Base-by-base conservation (phyloP, 2,797 vertebrate species). In the Nannoperca australis region DNA sequence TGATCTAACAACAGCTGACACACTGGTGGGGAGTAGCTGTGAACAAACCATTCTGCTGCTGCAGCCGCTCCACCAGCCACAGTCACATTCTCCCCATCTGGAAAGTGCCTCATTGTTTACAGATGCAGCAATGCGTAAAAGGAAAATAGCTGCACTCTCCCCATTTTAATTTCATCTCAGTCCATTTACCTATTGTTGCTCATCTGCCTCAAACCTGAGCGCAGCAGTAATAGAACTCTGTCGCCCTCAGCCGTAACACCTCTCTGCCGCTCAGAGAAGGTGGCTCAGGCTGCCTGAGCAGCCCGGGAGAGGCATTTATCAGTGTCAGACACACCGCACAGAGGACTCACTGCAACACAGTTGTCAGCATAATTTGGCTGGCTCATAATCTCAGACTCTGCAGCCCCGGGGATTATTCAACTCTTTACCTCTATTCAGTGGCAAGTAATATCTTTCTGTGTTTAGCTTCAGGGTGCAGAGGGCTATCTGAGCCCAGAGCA, bases 281-380 rank as follows among this genome's bases (percentile, higher is more conserved):
- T 62, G 83, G 82, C 78, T 74, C 45, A 78, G 80, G 85, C 82
- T 76, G 86, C 79, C 78, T 59, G 82, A 86, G 77, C 83, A 79
- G 87, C 83, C 72, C 75, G 76, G 15, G 81, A 83, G 73, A 89
- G 73, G 78, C 86, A 91, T 93, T 92, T 93, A 94, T 92, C 93
- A 91, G 89, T 85, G 91, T 93, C 90, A 90, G 65, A 85, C 89
- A 90, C 85, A 67, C 82, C 10, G 59, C 79, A 67, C 76, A 65
- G 54, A 85, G 61, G 79, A 85, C 84, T 85, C 85, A 63, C 79
- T 47, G 81, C 89, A 89, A 91, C 93, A 89, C 76, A 90, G 84
- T 88, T 90, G 92, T 93, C 93, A 93, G 91, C 90, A 90, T 91
- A 88, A 93, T 91, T 90, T 92, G 84, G 79, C 84, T 61, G 73